Conservation (phyloP, 2,888 invertebrate species). For the Drosophila crucigera region DNA sequence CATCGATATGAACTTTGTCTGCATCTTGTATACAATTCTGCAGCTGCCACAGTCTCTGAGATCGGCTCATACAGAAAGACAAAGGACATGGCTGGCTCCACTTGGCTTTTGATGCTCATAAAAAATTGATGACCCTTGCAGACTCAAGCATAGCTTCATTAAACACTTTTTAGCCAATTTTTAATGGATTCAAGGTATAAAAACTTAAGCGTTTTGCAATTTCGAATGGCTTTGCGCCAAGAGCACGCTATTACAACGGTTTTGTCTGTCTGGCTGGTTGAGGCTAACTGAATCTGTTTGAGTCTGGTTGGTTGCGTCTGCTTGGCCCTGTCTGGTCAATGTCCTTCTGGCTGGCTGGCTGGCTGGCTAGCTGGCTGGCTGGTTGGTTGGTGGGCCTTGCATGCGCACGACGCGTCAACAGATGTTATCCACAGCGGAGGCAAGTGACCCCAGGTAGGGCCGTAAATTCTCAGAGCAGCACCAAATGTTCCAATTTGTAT, state of each 20-base stretch:
- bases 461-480: constrained; percentile 78
- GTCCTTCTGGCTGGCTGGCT: constrained; percentile 33
- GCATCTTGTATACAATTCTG: neutral
- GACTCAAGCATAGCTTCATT: neutral
- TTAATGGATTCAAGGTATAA: neutral
- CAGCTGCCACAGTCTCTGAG: too few relatives aligned
- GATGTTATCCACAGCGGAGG: constrained; percentile 73
- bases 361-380: neutral
- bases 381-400: constrained; percentile 59
- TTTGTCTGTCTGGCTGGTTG: constrained; percentile 28
- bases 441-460: constrained; percentile 78
- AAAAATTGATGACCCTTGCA: neutral
- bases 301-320: constrained; percentile 26
- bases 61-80: too few relatives aligned
- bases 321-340: constrained; percentile 12
- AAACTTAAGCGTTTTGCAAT: constrained; percentile 54
- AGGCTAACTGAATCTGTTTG: neutral
- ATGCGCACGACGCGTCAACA: constrained; percentile 81
- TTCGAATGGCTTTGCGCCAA: constrained; percentile 57
- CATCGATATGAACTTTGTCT: neutral
- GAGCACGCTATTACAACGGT: constrained; percentile 43
- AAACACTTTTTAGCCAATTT: neutral
- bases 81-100: neutral
- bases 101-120: neutral
- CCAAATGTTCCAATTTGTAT: constrained; percentile 82